Evolutionary conservation across 2,888 invertebrate species (phyloP).

Genomic region (Amorpha juglandis): DNA sequence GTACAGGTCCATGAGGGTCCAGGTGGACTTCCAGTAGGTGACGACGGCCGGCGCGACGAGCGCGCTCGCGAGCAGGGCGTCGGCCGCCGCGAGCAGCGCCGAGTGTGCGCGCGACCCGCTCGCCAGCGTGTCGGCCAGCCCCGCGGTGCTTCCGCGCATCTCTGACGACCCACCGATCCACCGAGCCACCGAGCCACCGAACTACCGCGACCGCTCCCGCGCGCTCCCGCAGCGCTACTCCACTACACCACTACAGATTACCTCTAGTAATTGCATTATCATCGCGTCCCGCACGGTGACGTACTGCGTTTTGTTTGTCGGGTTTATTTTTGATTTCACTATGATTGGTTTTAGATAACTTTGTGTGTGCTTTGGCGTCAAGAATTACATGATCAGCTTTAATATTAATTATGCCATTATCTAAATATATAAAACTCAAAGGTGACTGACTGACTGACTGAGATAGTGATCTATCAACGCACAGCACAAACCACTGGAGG

Average conservation of each 20-base stretch:
- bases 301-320: slow-evolving; percentile 31
- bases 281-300: slow-evolving; percentile 64
- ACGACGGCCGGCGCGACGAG: slow-evolving; percentile 92
- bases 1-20: slow-evolving; percentile 90
- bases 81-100: slow-evolving; percentile 87
- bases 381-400: neutral
- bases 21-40: slow-evolving; percentile 94
- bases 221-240: slow-evolving; percentile 51
- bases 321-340: slow-evolving; percentile 25
- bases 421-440: too few relatives aligned
- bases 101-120: slow-evolving; percentile 78
- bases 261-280: slow-evolving; percentile 77
- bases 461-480: too few relatives aligned
- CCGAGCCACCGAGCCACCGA: slow-evolving; percentile 14
- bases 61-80: slow-evolving; percentile 88
- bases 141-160: slow-evolving; percentile 88
- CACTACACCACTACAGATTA: slow-evolving; percentile 53
- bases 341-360: slow-evolving; percentile 19
- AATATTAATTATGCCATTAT: neutral
- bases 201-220: slow-evolving; percentile 29
- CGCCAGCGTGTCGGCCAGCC: slow-evolving; percentile 86
- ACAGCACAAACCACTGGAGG: too few relatives aligned
- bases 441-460: too few relatives aligned
- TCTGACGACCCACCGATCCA: slow-evolving; percentile 60
- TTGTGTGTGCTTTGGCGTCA: slow-evolving; percentile 2